phyloP scores from a whole-genome alignment of 2,888 invertebrate genomes.

The Tetranychus truncatus region DNA sequence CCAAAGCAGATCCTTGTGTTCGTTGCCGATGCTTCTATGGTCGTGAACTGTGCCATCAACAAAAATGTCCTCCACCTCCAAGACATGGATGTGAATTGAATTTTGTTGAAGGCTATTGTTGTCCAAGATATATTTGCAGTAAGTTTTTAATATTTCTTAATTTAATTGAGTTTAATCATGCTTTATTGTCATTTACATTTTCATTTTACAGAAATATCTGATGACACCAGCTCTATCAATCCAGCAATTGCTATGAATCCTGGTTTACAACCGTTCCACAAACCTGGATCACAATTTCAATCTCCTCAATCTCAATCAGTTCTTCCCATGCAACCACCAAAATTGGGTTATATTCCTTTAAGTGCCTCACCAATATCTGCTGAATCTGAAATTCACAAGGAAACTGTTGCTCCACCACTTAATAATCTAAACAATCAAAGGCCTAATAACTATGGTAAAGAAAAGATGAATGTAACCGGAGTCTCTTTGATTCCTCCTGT shows the following conservation, averaged over 20 bases:
- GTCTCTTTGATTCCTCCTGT: not conserved
- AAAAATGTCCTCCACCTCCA: conserved; percentile 36
- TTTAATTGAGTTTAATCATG: too few species aligned
- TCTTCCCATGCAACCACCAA: not conserved
- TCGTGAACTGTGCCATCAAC: conserved; percentile 40
- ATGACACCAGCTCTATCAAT: not conserved
- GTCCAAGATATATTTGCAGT: conserved; percentile 16
- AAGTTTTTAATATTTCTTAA: not conserved
- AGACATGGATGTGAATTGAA: not conserved
- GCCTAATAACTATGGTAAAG: not conserved
- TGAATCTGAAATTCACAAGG: not conserved
- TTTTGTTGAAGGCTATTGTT: not conserved
- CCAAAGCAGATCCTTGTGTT: conserved; percentile 39
- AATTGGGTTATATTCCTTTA: not conserved
- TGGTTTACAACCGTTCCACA: not conserved
- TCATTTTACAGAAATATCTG: not conserved
- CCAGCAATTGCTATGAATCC: not conserved
- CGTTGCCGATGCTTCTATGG: conserved; percentile 44
- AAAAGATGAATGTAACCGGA: not conserved
- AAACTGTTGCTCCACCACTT: not conserved
- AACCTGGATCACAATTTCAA: not conserved
- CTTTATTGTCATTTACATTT: not conserved
- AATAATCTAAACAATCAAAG: not conserved
- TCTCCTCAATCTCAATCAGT: not conserved
- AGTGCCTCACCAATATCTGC: not conserved